Evolutionary conservation across 2,888 invertebrate species (phyloP).

Genomic region (Scaptomyza polygonia): DNA sequence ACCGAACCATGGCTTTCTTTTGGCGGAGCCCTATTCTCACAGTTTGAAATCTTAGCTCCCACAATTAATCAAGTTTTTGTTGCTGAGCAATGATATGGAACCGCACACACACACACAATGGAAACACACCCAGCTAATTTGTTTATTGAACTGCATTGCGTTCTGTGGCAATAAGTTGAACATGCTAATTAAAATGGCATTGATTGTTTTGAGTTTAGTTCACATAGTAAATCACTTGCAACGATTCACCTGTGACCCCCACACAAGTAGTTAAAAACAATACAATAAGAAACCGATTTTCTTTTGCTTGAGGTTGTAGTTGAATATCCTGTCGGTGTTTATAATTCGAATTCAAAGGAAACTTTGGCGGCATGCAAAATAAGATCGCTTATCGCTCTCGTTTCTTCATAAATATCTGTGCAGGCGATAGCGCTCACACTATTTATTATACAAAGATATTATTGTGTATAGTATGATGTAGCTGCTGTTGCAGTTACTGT

Average conservation of each 20-base stretch:
- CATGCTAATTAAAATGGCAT: constrained; percentile 74
- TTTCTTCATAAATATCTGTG: constrained; percentile 71
- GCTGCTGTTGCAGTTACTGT: constrained; percentile 44
- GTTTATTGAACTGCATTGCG: constrained; percentile 67
- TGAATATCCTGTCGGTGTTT: constrained; percentile 72
- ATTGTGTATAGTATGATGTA: constrained; percentile 5
- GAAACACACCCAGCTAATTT: constrained; percentile 70
- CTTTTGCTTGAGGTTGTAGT: not conserved
- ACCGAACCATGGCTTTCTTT: constrained; percentile 36
- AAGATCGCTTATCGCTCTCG: constrained; percentile 71
- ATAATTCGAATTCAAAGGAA: constrained; percentile 47
- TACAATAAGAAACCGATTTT: too few species aligned
- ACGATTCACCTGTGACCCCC: constrained; percentile 62
- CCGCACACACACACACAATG: constrained; percentile 21
- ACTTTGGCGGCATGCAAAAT: constrained; percentile 62
- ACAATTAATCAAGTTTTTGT: constrained; percentile 80
- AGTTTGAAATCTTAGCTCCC: constrained; percentile 81
- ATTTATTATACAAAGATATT: constrained; percentile 70
- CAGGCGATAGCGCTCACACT: constrained; percentile 76
- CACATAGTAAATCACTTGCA: constrained; percentile 63
- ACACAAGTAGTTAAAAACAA: constrained; percentile 45
- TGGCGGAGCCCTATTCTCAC: constrained; percentile 48
- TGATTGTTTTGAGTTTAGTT: constrained; percentile 28
- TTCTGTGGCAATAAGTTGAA: constrained; percentile 51
- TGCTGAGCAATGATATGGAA: constrained; percentile 69